These are phyloP conservation scores for Lamproptera curius DNA, from an alignment of 2,888 invertebrate species.

Conservation along the genomic window DNA sequence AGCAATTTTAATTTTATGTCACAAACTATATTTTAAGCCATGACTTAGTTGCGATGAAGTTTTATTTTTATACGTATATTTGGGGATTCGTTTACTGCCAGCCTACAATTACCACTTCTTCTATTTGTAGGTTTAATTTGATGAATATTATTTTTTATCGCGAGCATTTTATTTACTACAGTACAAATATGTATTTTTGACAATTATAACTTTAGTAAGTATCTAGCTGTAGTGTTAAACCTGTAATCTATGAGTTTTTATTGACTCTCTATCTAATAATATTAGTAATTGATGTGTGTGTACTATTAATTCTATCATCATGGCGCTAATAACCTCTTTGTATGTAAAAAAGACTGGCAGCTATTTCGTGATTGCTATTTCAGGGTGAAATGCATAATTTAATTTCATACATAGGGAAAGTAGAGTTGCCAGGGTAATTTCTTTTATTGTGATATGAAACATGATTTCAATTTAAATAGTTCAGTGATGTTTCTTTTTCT, in stretches of 20 bases:
- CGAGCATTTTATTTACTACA: constrained; percentile 15
- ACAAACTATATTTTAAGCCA: too few species aligned
- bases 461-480: too few species aligned
- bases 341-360: too few species aligned
- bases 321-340: not conserved
- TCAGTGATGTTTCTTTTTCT: too few species aligned
- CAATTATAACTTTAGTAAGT: constrained; percentile 1
- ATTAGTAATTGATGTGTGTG: not conserved
- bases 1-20: too few species aligned
- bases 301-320: not conserved
- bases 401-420: not conserved
- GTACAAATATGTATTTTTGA: constrained; percentile 17
- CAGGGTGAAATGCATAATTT: too few species aligned
- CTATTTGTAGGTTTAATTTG: too few species aligned
- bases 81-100: too few species aligned
- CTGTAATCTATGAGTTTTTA: constrained; percentile 1
- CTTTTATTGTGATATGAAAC: too few species aligned
- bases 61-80: too few species aligned
- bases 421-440: not conserved
- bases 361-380: constrained; percentile 1
- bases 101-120: too few species aligned
- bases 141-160: constrained; percentile 15
- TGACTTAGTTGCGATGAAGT: too few species aligned
- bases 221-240: constrained; percentile 1
- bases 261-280: constrained; percentile 4